Evolutionary conservation across 2,113 vertebrate genomes (phyloP).

Genomic region (Hucho hucho): DNA sequence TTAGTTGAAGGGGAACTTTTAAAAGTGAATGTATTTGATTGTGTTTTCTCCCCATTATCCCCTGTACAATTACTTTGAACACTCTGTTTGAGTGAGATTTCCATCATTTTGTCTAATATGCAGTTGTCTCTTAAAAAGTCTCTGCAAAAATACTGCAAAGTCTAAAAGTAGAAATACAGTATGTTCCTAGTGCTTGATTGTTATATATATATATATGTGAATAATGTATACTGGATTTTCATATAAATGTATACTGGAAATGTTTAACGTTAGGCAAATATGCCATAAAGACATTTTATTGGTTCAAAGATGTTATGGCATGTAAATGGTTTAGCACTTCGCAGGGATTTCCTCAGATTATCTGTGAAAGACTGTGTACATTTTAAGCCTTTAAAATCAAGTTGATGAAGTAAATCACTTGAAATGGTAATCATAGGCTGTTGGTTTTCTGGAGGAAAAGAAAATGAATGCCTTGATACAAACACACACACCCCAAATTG

Average conservation of each 20-base stretch:
- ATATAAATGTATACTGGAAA: slow-evolving; percentile 2
- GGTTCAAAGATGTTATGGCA: slow-evolving; percentile 37
- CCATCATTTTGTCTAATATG: slow-evolving; percentile 29
- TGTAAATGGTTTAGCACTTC: slow-evolving; percentile 49
- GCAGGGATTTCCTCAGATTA: slow-evolving; percentile 47
- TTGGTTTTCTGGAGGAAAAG: slow-evolving; percentile 29
- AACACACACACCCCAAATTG: slow-evolving; percentile 50
- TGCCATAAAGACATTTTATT: slow-evolving; percentile 31
- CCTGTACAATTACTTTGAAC: slow-evolving; percentile 1
- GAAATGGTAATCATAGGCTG: background rate
- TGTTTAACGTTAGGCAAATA: background rate
- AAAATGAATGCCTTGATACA: slow-evolving; percentile 59
- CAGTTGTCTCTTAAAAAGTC: slow-evolving; percentile 13
- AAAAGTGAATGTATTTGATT: slow-evolving; percentile 9
- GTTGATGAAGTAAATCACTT: slow-evolving; percentile 28
- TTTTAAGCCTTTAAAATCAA: slow-evolving; percentile 33
- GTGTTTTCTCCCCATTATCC: slow-evolving; percentile 17
- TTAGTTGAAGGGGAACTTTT: slow-evolving; percentile 33
- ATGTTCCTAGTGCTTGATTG: slow-evolving; percentile 30
- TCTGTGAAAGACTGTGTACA: slow-evolving; percentile 43
- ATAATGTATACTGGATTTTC: slow-evolving; percentile 44
- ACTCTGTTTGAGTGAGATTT: slow-evolving; percentile 27
- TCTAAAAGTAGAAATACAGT: slow-evolving; percentile 18
- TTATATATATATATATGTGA: background rate
- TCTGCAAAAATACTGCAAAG: slow-evolving; percentile 38